Base-by-base conservation (phyloP, 2,888 invertebrate species). In the Lasioglossum lativentre region DNA sequence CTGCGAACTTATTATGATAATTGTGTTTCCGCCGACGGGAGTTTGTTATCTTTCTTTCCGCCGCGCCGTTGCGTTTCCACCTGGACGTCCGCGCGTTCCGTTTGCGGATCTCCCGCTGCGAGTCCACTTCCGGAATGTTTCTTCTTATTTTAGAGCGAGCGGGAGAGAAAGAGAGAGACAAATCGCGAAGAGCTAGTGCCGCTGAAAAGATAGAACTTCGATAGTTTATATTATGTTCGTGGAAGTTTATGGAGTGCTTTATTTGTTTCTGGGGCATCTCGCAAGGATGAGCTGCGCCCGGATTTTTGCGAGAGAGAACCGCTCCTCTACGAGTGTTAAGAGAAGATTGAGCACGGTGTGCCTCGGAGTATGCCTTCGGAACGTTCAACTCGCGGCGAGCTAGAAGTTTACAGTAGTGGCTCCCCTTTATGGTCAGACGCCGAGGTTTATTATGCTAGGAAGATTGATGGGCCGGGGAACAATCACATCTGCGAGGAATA, bases 341-440 rank as follows among this genome's bases (percentile, higher is more conserved):
- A 59, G 66, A 66, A 66, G 34, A 66, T 66, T 30, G 30, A 66
- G 66, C 30, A 66, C 34, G 66, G 19, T 30, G 34, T 10, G 16
- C 3, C 66, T 30, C 30, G 66, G 66, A 66, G 30, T 19, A 34
- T n/a, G 52, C 52, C 8, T 19, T 19, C 66, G 66, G 19, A 34
- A 34, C 66, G 19, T 19, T 66, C 66, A 8, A 66, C 34, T 19
- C 66, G 66, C 30, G 19, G 30, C 63, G 30, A 30, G 66, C 34
- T 30, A 5, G 66, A 34, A 66, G 66, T 34, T 30, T 34, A 30
- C 66, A 66, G 66, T 66, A 59, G 66, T 19, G 66, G 30, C 19
- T 66, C 59, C 14, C 66, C 66, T 66, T 66, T 66, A 66, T 66
- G 66, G 66, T 66, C 66, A 66, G 66, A 34, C 30, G 66, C 34